These are phyloP conservation scores for Microcebus ravelobensis DNA, from an alignment of 2,113 vertebrate genomes.

Conservation along the genomic window DNA sequence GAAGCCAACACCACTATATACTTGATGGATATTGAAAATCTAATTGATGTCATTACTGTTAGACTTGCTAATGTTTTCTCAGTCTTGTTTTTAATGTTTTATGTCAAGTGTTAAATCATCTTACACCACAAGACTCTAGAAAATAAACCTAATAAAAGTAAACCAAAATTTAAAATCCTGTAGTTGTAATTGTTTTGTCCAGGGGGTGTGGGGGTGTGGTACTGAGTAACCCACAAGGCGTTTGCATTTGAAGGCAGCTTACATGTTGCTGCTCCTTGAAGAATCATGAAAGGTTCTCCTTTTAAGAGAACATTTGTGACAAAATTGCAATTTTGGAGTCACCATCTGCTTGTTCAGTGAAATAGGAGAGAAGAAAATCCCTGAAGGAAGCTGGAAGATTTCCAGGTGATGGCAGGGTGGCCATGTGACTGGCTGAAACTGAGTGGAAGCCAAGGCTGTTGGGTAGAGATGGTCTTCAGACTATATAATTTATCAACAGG, in stretches of 20 bases:
- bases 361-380: not conserved
- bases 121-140: conserved; percentile 13
- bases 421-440: not conserved
- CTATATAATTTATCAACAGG: not conserved
- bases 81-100: conserved; percentile 41
- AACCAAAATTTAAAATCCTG: not conserved
- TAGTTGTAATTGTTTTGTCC: not conserved
- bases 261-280: not conserved
- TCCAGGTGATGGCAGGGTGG: not conserved
- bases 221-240: not conserved
- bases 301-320: not conserved
- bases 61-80: conserved; percentile 28
- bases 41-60: conserved; percentile 54
- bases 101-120: conserved; percentile 50
- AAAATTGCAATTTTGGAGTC: not conserved
- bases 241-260: not conserved
- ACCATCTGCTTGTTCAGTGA: not conserved
- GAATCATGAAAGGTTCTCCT: not conserved
- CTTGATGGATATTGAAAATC: conserved; percentile 49
- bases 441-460: not conserved
- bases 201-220: not conserved
- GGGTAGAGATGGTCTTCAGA: not conserved
- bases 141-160: conserved; percentile 3
- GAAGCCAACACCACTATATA: not conserved
- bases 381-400: not conserved